phyloP scores from a whole-genome alignment of 1,140 invertebrate genomes.

The Scaptomyza hsui region DNA sequence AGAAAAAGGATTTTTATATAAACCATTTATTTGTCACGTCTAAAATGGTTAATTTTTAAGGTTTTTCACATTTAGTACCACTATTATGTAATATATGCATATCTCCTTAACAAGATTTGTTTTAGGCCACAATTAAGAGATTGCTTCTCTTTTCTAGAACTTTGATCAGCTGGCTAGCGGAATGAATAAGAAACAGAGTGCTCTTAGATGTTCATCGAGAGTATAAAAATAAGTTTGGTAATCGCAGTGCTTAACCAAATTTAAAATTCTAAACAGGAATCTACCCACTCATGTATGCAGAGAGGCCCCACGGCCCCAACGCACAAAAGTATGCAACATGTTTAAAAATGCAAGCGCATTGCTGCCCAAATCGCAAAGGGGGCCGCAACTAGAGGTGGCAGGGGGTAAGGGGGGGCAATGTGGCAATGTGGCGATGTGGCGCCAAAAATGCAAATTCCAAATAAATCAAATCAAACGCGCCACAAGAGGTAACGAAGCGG shows the following conservation, averaged over 20 bases:
- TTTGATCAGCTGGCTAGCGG: too few species aligned
- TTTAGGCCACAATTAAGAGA: too few species aligned
- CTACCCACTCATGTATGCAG: constrained; percentile 56
- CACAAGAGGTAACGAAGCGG: constrained; percentile 77
- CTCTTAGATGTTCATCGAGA: not conserved
- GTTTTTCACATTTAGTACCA: too few species aligned
- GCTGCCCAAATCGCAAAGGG: constrained; percentile 18
- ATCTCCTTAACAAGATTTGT: too few species aligned
- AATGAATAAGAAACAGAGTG: too few species aligned
- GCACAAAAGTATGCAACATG: constrained; percentile 76
- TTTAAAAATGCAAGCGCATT: constrained; percentile 69
- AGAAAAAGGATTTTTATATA: too few species aligned
- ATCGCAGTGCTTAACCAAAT: constrained; percentile 48
- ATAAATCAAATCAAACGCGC: constrained; percentile 80
- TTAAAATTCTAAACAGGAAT: constrained; percentile 56
- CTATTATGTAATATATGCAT: too few species aligned
- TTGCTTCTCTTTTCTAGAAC: too few species aligned
- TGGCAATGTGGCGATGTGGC: constrained; percentile 2
- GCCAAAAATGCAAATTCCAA: constrained; percentile 78
- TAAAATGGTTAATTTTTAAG: too few species aligned
- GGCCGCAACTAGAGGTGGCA: not conserved
- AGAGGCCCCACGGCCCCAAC: constrained; percentile 29
- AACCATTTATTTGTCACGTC: too few species aligned
- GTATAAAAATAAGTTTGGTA: constrained; percentile 9
- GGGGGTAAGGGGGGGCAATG: not conserved